Base-by-base conservation (phyloP, 2,888 invertebrate species). In the Chymomyza caudatula region DNA sequence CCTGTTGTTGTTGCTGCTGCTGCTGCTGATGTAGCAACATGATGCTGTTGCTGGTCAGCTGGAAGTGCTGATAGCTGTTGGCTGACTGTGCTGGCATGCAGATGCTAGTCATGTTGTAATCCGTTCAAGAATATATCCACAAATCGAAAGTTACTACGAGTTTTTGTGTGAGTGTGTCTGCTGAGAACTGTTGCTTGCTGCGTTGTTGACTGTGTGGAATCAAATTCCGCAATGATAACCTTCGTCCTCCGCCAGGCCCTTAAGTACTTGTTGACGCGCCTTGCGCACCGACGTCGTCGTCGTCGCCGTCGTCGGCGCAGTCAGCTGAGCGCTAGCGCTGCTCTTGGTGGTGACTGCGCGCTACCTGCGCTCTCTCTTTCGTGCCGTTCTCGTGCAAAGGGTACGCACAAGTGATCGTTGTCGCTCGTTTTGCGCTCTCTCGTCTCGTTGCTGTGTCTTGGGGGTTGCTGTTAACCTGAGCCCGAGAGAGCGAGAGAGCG, bases 171-270 rank as follows among this genome's bases (percentile, higher is more conserved):
- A 42, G 6, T 2, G 4, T 42, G 43, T 53, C 65, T 58, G 60
- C 15, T 42, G 22, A 64, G 61, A 23, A 37, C 49, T 74, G 63
- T 15, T 62, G 25, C 53, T 20, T 17, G 23, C 23, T 17, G 71
- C 60, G 61, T 63, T 88, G 85, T 86, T 89, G 80, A 89, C 90
- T 88, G 88, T 88, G 84, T 89, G 90, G 88, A 90, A 91, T 91
- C 91, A 89, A 90, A 91, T 91, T 90, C 91, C 91, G 90, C 89
- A 92, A 91, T 92, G 92, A 91, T 91, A 88, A 89, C 89, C 89
- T 88, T 90, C 89, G 91, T 91, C 90, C 90, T 90, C 87, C 82
- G 77, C 85, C 77, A 75, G 78, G 76, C 81, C 85, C 85, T 89
- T 89, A 88, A 89, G 86, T 90, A 90, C 82, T 72, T 68, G 73